Percentiles rank a stretch among this genome's conserved stretches.
These are phyloP conservation scores for Sceloporus undulatus DNA, from an alignment of 2,113 vertebrate genomes.

Conservation along the genomic window DNA sequence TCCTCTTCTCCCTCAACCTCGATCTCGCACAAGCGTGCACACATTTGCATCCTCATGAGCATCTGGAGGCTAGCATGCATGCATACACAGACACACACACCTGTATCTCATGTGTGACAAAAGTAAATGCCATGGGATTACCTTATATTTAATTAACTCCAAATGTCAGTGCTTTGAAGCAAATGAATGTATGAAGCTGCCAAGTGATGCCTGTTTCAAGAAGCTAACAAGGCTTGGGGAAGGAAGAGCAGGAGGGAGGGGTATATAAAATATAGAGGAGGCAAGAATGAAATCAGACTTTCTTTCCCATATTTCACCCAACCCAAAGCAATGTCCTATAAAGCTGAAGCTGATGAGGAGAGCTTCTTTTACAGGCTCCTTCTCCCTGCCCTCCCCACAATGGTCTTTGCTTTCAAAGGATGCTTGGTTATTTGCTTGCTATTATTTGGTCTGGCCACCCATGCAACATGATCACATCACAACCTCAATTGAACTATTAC, in stretches of 20 bases:
- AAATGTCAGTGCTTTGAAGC: slow-evolving; percentile 27
- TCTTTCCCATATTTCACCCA: not conserved
- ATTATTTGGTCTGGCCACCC: slow-evolving; percentile 17
- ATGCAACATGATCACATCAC: not conserved
- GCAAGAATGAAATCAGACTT: not conserved
- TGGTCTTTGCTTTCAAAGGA: slow-evolving; percentile 8
- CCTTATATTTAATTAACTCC: slow-evolving; percentile 24
- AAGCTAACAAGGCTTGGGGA: not conserved
- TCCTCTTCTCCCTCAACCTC: not conserved
- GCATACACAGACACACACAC: not conserved
- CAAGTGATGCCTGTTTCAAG: slow-evolving; percentile 35
- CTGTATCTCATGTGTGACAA: slow-evolving; percentile 42
- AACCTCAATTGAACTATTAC: slow-evolving; percentile 3
- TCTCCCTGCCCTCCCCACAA: slow-evolving; percentile 2
- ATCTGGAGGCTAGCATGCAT: not conserved
- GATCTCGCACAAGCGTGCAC: too few species aligned
- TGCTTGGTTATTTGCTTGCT: slow-evolving; percentile 34
- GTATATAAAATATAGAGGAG: slow-evolving; percentile 46
- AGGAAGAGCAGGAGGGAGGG: slow-evolving; percentile 14
- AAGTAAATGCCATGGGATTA: slow-evolving; percentile 31
- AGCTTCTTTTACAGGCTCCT: slow-evolving; percentile 26
- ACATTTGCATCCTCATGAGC: too few species aligned
- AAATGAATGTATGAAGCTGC: not conserved
- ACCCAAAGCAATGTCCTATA: slow-evolving; percentile 18
- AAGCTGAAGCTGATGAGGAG: not conserved